Evolutionary conservation across 1,140 invertebrate species (phyloP), one percentile per base, ranked within the genome.

Genomic region (Glomeris maerens): DNA sequence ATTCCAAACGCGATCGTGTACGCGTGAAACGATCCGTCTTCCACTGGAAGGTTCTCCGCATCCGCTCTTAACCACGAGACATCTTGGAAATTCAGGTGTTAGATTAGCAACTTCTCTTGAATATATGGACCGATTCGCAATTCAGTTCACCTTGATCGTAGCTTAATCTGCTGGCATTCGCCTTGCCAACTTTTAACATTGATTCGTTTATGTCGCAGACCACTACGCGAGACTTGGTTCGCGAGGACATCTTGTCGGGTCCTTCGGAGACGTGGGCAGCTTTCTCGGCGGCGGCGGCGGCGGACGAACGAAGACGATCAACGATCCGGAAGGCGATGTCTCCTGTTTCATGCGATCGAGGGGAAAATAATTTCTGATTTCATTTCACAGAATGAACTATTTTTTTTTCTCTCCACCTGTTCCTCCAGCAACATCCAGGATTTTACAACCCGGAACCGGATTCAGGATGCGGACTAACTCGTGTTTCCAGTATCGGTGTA

Each of bases 1-100:
- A 98, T 91, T 27, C 95, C 95, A 77, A 97, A 99, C 1, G 92
- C 92, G 58, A 98, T 95, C 4, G 95, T 98, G 64, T 98, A 98
- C 1, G 86, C 87, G 63, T 84, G 86, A 69, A 80, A 98, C 13
- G 74, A 70, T 47, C 91, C 79, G 58, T 84, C 78, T 2, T 75
- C 69, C 58, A 95, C 77, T 1, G 85, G 79, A 36, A 98, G 69
- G 48, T 79, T 67, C 71, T 98, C 93, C 13, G 93, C 95, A 76
- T 99, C 81, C 0, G 80, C 90, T 62, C 82, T 76, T 38, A 86
- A 57, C 90, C 91, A 99, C 17, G 71, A 64, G 14, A 95, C 79
- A 51, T 61, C 69, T 67, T 36, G 3, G 42, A 49, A 14, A 42
- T 7, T 42, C 20, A 10, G 20, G 25, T 21, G 5, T 21, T 25